Evolutionary conservation across 1,140 invertebrate species (phyloP).

Genomic region (Drosophila arizonae): DNA sequence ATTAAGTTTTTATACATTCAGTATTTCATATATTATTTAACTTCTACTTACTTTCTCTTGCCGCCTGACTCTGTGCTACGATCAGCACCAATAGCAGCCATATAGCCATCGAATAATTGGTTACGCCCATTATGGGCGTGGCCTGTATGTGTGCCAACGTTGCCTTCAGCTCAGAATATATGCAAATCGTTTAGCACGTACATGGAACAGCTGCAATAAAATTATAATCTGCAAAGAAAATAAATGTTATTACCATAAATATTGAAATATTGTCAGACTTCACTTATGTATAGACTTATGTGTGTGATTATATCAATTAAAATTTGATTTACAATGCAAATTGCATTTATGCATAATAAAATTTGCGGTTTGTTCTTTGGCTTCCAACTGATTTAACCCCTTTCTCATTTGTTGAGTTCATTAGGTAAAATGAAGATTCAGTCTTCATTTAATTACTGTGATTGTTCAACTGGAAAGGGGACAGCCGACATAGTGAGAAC

Average conservation of each 20-base stretch:
- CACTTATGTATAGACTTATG: too few species aligned
- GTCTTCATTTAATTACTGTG: conserved; percentile 36
- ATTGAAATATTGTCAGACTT: neutral
- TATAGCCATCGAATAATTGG: conserved; percentile 20
- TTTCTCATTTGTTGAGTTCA: conserved; percentile 21
- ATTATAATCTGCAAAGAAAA: conserved; percentile 14
- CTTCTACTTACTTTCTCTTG: conserved; percentile 52
- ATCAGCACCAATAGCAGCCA: conserved; percentile 50
- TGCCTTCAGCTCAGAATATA: neutral
- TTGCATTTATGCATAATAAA: conserved; percentile 21
- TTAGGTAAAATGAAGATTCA: conserved; percentile 41
- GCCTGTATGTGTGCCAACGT: conserved; percentile 16
- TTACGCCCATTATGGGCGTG: conserved; percentile 56
- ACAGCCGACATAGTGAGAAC: conserved; percentile 17
- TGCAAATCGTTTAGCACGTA: conserved; percentile 3
- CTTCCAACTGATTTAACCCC: neutral
- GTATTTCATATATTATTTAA: neutral
- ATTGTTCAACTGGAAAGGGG: conserved; percentile 51
- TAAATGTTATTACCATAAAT: neutral
- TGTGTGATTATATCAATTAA: neutral
- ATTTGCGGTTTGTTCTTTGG: conserved; percentile 5
- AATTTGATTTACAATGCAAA: conserved; percentile 14
- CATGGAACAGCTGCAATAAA: conserved; percentile 4
- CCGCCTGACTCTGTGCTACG: conserved; percentile 40
- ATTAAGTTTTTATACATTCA: neutral